phyloP scores from a whole-genome alignment of 2,888 invertebrate species.

The Conistra vaccinii region DNA sequence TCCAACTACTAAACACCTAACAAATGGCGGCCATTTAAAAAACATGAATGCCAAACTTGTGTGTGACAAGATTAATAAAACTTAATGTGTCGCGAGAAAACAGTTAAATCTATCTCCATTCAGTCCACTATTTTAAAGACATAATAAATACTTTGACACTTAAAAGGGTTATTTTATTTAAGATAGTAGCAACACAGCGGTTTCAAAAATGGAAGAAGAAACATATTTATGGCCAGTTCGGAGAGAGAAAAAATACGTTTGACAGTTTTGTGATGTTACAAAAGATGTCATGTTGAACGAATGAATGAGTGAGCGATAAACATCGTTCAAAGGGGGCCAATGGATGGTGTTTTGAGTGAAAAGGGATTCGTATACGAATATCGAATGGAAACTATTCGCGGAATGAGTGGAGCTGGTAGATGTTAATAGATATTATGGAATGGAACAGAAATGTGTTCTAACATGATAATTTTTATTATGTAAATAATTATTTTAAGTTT shows the following conservation, averaged over 20 bases:
- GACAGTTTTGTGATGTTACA: constrained; percentile 63
- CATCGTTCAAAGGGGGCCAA: constrained; percentile 47
- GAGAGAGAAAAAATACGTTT: constrained; percentile 50
- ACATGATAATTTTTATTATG: neutral
- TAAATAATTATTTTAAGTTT: too few species aligned
- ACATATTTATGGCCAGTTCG: constrained; percentile 51
- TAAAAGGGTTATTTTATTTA: constrained; percentile 55
- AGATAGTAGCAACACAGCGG: constrained; percentile 35
- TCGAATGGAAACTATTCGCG: constrained; percentile 39
- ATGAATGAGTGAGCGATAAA: constrained; percentile 62
- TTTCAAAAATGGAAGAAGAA: constrained; percentile 55
- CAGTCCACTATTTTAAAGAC: constrained; percentile 40
- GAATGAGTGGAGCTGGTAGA: constrained; percentile 12
- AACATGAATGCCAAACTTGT: constrained; percentile 59
- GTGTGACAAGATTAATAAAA: constrained; percentile 65
- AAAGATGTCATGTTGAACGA: constrained; percentile 56
- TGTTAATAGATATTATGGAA: constrained; percentile 15
- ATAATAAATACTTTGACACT: constrained; percentile 57
- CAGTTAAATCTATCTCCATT: constrained; percentile 60
- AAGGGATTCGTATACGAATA: constrained; percentile 37
- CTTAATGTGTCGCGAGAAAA: constrained; percentile 45
- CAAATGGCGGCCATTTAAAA: constrained; percentile 61
- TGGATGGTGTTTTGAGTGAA: constrained; percentile 29
- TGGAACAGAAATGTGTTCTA: constrained; percentile 2
- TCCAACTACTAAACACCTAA: constrained; percentile 60